Percentiles rank a stretch among this genome's conserved stretches.
These are phyloP conservation scores for Speoplatyrhinus poulsoni DNA, from an alignment of 2,113 vertebrate genomes.

Conservation along the genomic window DNA sequence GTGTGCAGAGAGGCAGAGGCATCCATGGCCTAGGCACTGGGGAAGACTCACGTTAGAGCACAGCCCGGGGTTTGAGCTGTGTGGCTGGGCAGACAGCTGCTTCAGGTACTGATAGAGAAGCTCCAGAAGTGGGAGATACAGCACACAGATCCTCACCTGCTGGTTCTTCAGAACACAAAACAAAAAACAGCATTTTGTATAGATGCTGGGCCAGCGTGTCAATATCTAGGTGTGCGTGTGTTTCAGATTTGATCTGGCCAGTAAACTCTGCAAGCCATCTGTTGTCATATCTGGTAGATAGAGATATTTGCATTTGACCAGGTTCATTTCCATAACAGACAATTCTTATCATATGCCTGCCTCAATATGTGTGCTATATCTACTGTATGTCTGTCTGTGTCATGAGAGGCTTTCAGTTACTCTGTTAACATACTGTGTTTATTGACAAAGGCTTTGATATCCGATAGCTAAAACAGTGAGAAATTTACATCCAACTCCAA, in stretches of 20 bases:
- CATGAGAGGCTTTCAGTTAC: too few relatives aligned
- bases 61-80: conserved; percentile 54
- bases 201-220: too few relatives aligned
- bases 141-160: conserved; percentile 90
- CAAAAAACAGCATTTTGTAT: not conserved
- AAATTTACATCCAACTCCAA: too few relatives aligned
- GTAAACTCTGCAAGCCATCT: not conserved
- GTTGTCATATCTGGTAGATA: not conserved
- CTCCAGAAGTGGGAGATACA: conserved; percentile 90
- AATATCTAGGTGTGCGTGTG: not conserved
- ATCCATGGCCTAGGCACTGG: not conserved
- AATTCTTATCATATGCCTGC: not conserved
- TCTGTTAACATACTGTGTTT: too few relatives aligned
- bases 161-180: conserved; percentile 82
- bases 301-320: not conserved
- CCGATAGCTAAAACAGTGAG: too few relatives aligned
- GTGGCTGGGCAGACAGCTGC: conserved; percentile 73
- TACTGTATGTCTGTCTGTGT: too few relatives aligned
- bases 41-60: conserved; percentile 62
- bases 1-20: too few relatives aligned
- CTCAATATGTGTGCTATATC: too few relatives aligned
- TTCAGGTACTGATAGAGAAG: conserved; percentile 91
- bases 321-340: conserved; percentile 53
- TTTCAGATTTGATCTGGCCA: not conserved
- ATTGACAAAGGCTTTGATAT: too few relatives aligned